A percentile compares a stretch with the other conserved stretches of the same genome.
Conservation (phyloP, 2,113 vertebrate genomes). For the Guaruba guarouba region DNA sequence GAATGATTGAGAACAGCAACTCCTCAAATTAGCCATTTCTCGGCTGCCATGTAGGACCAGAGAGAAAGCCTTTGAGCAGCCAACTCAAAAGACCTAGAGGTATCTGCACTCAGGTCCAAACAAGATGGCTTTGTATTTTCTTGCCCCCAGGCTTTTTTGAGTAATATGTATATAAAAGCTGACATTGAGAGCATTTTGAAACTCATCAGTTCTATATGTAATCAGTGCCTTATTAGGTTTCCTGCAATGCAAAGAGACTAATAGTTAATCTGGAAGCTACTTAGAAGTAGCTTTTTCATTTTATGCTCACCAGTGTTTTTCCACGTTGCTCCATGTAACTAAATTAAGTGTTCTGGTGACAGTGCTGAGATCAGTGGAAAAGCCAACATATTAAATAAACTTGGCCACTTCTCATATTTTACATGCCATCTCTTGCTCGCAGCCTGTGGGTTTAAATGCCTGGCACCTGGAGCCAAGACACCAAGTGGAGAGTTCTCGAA, state of each 20-base stretch:
- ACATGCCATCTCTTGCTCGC: slow-evolving; percentile 41
- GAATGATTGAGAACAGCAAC: background rate
- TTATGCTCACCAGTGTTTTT: slow-evolving; percentile 1
- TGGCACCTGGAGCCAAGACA: background rate
- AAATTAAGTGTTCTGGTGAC: slow-evolving; percentile 36
- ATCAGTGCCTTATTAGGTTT: slow-evolving; percentile 3
- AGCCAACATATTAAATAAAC: slow-evolving; percentile 53
- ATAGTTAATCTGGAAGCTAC: background rate
- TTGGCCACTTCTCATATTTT: slow-evolving; percentile 35
- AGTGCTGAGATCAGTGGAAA: slow-evolving; percentile 22
- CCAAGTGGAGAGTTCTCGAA: background rate
- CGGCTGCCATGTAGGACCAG: background rate
- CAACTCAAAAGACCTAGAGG: background rate
- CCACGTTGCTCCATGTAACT: background rate
- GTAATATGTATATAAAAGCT: background rate
- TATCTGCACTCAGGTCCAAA: background rate
- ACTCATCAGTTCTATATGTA: background rate
- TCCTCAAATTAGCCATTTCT: background rate
- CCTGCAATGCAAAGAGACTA: background rate
- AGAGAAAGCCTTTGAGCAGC: background rate
- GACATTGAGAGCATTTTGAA: slow-evolving; percentile 1
- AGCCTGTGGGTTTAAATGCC: background rate
- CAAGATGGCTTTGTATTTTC: background rate
- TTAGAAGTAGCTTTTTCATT: slow-evolving; percentile 18
- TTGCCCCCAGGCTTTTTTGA: slow-evolving; percentile 6